Base-by-base conservation (phyloP, 2,113 vertebrate genomes). In the Anhinga anhinga region DNA sequence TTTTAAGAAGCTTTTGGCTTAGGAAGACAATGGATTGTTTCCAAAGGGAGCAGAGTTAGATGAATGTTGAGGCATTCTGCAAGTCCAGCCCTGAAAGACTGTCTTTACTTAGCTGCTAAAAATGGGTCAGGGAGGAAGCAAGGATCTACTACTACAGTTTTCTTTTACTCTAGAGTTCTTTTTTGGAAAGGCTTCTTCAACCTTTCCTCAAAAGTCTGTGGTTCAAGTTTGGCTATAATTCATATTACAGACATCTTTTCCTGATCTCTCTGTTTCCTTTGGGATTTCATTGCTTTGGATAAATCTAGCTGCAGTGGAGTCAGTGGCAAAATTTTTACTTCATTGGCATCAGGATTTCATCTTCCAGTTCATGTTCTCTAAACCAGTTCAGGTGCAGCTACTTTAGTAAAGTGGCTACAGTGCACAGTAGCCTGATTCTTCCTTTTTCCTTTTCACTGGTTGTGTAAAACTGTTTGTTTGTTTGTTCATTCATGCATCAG, bases 261-360 rank as follows among this genome's bases (percentile, higher is more conserved):
- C 36, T 61, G 62, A 94, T 95, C 95, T 97, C 21, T 73, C 44
- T 72, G 4, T 82, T 95, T 95, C 82, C 34, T 77, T 61, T 62
- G 74, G 26, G 86, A 36, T 73, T 95, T 88, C 58, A 32, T 53
- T 86, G 44, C 36, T 90, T 94, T 70, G 71, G 58, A 66, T 73
- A 95, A 80, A 73, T 73, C 53, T 73, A 65, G 16, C 42, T 90
- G 27, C 45, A 66, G 36, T 40, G 34, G 58, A 83, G 53, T 27
- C 49, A 70, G 40, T 81, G 67, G 79, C 71, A 94, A 83, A 82
- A 70, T 74, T 90, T 72, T 77, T 4, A 63, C 49, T 73, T 90
- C 34, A 19, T 3, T 82, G 34, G 22, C 34, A 82, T 87, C 36
- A 93, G 79, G 62, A 88, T 93, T 96, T 94, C 45, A 62, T 85